Conservation (phyloP, 1,140 invertebrate genomes). For the Notospermus geniculatus region DNA sequence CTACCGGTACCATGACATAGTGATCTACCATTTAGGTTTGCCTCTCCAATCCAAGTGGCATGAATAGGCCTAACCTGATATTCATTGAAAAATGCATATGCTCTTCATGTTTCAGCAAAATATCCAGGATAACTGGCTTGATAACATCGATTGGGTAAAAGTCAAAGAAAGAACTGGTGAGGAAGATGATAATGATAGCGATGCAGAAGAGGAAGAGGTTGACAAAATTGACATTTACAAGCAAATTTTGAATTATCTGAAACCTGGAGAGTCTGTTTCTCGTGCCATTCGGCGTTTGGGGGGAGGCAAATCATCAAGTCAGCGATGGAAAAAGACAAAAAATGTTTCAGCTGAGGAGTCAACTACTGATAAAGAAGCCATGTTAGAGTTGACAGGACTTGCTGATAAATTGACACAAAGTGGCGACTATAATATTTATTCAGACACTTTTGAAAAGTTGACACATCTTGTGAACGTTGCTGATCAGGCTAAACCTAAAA, state of each 20-base stretch:
- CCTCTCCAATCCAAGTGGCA: too few species aligned
- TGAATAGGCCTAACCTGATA: too few species aligned
- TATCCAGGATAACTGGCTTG: constrained; percentile 91
- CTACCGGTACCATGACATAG: too few species aligned
- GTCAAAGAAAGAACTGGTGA: constrained; percentile 38
- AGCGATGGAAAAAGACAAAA: constrained; percentile 52
- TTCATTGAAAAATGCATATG: too few species aligned
- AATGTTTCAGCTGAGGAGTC: constrained; percentile 44
- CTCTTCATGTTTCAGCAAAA: constrained; percentile 66
- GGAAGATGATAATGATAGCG: constrained; percentile 32
- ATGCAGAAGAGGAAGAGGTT: constrained; percentile 35
- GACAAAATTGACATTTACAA: constrained; percentile 64
- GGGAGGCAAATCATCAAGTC: constrained; percentile 49
- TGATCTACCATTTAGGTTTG: too few species aligned
- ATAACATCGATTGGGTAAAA: constrained; percentile 92
- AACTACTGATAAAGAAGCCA: constrained; percentile 61
- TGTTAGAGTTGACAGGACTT: constrained; percentile 80
- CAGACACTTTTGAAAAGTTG: constrained; percentile 82
- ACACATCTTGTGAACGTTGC: constrained; percentile 33
- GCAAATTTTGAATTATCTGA: constrained; percentile 76
- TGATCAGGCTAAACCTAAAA: constrained; percentile 41
- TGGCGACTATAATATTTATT: constrained; percentile 94
- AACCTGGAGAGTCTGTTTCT: constrained; percentile 81
- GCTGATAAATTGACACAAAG: constrained; percentile 81
- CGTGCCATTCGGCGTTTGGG: constrained; percentile 80